These are phyloP conservation scores for Carduelis carduelis DNA, from an alignment of 2,797 vertebrate species.

Conservation along the genomic window DNA sequence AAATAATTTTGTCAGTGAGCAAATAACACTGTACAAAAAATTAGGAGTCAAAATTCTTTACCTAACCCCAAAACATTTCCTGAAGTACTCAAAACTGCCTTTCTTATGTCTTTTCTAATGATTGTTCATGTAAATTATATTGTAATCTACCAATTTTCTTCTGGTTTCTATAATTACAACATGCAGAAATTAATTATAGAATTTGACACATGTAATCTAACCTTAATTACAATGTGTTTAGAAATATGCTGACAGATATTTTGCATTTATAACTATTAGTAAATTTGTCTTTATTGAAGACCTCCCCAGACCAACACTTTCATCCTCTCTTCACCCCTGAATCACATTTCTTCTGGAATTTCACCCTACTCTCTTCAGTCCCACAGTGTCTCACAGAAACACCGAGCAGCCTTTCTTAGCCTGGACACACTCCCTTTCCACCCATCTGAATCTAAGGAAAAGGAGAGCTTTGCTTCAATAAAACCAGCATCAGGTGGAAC, in stretches of 20 bases:
- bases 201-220: neutral
- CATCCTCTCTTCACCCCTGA: neutral
- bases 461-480: neutral
- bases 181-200: neutral
- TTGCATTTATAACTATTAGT: neutral
- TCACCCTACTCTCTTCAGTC: neutral
- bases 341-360: neutral
- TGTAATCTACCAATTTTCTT: conserved; percentile 1
- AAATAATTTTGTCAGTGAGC: neutral
- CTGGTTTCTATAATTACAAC: neutral
- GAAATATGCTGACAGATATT: neutral
- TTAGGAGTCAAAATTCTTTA: neutral
- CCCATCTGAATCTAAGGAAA: neutral
- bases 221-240: neutral
- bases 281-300: neutral
- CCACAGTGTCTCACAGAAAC: neutral
- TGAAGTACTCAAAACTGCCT: neutral
- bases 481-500: neutral
- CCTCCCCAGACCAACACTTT: neutral
- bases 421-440: neutral
- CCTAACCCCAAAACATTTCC: neutral
- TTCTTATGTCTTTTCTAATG: neutral
- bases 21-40: neutral
- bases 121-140: neutral
- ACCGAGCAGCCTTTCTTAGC: neutral